Evolutionary conservation across 2,888 invertebrate genomes (phyloP), one percentile per base, ranked within the genome.

Genomic region (Cryptocheilus praepositus): DNA sequence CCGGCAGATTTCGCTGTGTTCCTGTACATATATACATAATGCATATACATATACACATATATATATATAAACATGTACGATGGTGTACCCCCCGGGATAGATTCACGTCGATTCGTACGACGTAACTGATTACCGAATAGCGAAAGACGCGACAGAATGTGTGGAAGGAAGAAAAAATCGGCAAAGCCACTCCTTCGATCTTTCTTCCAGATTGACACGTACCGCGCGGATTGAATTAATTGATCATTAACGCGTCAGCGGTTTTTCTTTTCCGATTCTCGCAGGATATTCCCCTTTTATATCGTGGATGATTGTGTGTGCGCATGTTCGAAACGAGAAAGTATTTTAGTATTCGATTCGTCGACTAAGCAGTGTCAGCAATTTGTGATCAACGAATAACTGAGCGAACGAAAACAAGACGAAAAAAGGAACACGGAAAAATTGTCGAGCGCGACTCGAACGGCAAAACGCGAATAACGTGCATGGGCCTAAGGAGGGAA

Each of bases 21-120:
- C 67, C 73, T 79, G 77, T 77, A 77, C 63, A 79, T 79, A 77
- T 66, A 57, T 56, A 25, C 25, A 25, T 53, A 73, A 77, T 79
- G 79, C 58, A 58, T 69, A 53, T 22, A 53, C 16, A 69, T 67
- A 73, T 62, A 67, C 63, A 53, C 4, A 53, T 79, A 77, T 62
- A 76, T 79, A 77, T 65, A 53, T 79, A 79, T 73, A 79, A 44
- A 67, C 71, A 73, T 71, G 71, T 65, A 71, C 64, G 64, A 70
- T 67, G 69, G 55, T 76, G 75, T 79, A 76, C 71, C 54, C 67
- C 79, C 68, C 73, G 70, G 68, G 63, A 70, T 36, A 18, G 49
- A 36, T 36, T 36, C 3, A 36, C 2, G 36, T 11, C 7, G 36
- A 36, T n/a, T 1, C 49, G 49, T 49, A 49, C 49, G 15, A 36